Evolutionary conservation across 1,140 invertebrate species (phyloP).

Genomic region (Dolichoris vasculosae): DNA sequence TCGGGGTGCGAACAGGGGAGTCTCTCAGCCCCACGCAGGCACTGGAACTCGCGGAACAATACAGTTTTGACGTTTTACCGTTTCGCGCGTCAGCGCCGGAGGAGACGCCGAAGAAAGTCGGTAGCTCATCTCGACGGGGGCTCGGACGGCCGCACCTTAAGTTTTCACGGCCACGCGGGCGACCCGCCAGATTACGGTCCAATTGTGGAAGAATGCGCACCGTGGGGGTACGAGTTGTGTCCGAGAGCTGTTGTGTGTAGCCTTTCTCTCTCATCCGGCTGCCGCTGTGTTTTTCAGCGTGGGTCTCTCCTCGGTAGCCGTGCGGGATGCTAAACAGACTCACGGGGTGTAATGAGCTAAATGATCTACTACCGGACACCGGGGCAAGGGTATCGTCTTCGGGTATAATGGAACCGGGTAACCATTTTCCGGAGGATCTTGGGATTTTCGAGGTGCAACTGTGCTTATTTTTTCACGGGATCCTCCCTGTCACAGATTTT

Average conservation of each 20-base stretch:
- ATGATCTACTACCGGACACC: constrained; percentile 41
- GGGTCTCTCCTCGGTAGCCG: not conserved
- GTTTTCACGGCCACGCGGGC: constrained; percentile 43
- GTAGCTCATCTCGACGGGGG: constrained; percentile 56
- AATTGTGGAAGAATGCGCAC: constrained; percentile 56
- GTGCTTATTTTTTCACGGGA: not conserved
- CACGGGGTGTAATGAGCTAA: constrained; percentile 43
- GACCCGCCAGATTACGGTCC: constrained; percentile 58
- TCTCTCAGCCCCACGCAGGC: not conserved
- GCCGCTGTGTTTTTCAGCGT: not conserved
- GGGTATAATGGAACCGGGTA: constrained; percentile 1
- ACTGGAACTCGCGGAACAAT: constrained; percentile 48
- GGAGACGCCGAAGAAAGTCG: constrained; percentile 51
- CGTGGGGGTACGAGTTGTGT: not conserved
- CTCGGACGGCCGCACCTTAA: constrained; percentile 52
- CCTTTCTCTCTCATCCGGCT: not conserved
- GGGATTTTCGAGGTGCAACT: not conserved
- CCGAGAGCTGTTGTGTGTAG: too few species aligned
- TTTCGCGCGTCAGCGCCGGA: constrained; percentile 2
- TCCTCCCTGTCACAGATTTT: not conserved
- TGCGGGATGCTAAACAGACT: constrained; percentile 16
- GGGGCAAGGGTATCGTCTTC: not conserved
- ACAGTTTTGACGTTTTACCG: constrained; percentile 46
- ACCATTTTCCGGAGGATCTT: not conserved
- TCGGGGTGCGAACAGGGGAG: not conserved